These are phyloP conservation scores for roundworm (Caenorhabditis elegans) DNA, from an alignment of 1,140 invertebrate genomes.

Conservation along the genomic window DNA sequence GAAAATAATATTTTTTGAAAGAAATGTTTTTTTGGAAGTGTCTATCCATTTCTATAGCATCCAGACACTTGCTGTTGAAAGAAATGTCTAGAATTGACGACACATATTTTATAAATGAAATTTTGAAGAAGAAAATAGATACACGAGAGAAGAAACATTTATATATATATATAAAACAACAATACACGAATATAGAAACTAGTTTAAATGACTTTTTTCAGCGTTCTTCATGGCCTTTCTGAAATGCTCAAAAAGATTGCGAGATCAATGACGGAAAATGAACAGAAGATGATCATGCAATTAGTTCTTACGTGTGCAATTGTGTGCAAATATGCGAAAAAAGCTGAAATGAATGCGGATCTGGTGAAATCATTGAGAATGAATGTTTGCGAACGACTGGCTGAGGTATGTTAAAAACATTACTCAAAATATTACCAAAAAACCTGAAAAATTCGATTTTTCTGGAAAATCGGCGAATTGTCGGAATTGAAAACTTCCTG, in stretches of 20 bases:
- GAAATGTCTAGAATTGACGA: not conserved
- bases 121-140: slow-evolving; percentile 24
- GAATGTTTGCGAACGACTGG: not conserved
- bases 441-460: too few relatives aligned
- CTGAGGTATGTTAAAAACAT: not conserved
- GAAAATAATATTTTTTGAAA: too few relatives aligned
- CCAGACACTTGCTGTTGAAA: not conserved
- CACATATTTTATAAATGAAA: slow-evolving; percentile 29
- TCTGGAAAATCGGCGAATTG: too few relatives aligned
- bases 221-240: not conserved
- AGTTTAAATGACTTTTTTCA: not conserved
- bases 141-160: not conserved
- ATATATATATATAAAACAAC: not conserved
- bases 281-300: slow-evolving; percentile 10
- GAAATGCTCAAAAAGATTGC: slow-evolving; percentile 33
- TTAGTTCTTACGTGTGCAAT: slow-evolving; percentile 9
- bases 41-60: not conserved
- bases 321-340: not conserved
- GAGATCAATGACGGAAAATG: not conserved
- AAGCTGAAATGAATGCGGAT: not conserved
- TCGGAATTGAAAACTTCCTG: too few relatives aligned
- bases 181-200: not conserved
- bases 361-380: not conserved
- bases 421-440: too few relatives aligned
- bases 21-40: not conserved